phyloP scores from a whole-genome alignment of 2,888 invertebrate genomes.

The Tipula helvola region DNA sequence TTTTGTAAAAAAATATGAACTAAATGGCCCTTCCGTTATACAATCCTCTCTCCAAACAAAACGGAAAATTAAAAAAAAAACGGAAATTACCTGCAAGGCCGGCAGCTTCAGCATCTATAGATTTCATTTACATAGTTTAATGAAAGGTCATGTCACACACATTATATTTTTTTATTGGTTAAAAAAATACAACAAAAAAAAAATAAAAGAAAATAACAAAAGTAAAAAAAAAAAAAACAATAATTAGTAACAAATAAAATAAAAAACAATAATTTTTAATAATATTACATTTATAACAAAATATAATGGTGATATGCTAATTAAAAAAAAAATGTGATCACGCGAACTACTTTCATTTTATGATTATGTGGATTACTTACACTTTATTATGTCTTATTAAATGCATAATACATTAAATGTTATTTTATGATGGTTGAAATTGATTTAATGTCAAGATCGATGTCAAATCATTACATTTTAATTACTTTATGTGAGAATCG shows the following conservation, averaged over 20 bases:
- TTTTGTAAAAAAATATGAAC: background rate
- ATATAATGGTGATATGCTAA: background rate
- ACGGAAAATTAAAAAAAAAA: background rate
- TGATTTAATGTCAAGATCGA: background rate
- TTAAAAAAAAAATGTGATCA: background rate
- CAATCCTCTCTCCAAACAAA: background rate
- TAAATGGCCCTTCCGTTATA: background rate
- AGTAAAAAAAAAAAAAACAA: conserved; percentile 13
- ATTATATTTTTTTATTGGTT: background rate
- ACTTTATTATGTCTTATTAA: background rate
- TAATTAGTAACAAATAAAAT: conserved; percentile 8
- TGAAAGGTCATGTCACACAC: background rate
- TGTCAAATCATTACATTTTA: no score
- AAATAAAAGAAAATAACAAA: conserved; percentile 14
- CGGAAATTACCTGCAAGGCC: conserved; percentile 11
- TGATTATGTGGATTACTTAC: background rate
- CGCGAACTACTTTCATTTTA: background rate
- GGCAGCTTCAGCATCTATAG: conserved; percentile 9
- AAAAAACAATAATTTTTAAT: background rate
- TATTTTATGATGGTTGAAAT: background rate
- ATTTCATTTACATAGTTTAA: background rate
- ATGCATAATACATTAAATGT: background rate
- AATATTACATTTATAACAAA: background rate
- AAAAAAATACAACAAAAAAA: conserved; percentile 12
- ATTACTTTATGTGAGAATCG: no score